Conservation (phyloP, 1,140 invertebrate genomes). For the Pollicipes pollicipes region DNA sequence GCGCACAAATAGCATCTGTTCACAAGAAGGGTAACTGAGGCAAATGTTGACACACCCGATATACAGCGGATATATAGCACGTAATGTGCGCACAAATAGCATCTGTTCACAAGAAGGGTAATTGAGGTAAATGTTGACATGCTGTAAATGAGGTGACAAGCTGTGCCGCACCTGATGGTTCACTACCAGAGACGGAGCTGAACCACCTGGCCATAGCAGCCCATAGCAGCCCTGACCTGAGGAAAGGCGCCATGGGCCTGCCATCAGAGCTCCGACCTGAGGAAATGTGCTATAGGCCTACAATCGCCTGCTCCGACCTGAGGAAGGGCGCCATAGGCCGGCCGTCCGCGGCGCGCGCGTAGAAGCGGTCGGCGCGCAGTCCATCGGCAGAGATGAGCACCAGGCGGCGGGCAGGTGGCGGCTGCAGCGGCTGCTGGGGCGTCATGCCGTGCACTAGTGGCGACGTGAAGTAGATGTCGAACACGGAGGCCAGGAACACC, state of each 20-base stretch:
- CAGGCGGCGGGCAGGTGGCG: constrained; percentile 50
- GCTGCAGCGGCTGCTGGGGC: constrained; percentile 21
- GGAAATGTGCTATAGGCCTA: too few species aligned
- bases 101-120: too few species aligned
- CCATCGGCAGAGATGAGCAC: constrained; percentile 80
- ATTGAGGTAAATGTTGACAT: too few species aligned
- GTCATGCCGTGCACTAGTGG: constrained; percentile 34
- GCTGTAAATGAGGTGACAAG: background rate
- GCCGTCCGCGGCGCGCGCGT: constrained; percentile 7
- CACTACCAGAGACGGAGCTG: background rate
- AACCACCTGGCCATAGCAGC: background rate
- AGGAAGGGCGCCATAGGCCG: constrained; percentile 35
- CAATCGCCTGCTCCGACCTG: constrained; percentile 27
- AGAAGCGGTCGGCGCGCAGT: constrained; percentile 60
- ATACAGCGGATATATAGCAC: too few species aligned
- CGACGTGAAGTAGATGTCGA: constrained; percentile 45
- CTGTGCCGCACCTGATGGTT: too few species aligned
- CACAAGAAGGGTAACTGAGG: too few species aligned
- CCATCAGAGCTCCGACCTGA: background rate
- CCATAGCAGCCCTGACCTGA: background rate
- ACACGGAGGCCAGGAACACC: constrained; percentile 38
- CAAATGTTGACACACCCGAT: too few species aligned
- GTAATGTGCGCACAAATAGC: too few species aligned
- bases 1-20: too few species aligned
- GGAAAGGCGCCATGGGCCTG: constrained; percentile 11